Base-by-base conservation (phyloP, 2,113 vertebrate species). In the Entelurus aequoreus region DNA sequence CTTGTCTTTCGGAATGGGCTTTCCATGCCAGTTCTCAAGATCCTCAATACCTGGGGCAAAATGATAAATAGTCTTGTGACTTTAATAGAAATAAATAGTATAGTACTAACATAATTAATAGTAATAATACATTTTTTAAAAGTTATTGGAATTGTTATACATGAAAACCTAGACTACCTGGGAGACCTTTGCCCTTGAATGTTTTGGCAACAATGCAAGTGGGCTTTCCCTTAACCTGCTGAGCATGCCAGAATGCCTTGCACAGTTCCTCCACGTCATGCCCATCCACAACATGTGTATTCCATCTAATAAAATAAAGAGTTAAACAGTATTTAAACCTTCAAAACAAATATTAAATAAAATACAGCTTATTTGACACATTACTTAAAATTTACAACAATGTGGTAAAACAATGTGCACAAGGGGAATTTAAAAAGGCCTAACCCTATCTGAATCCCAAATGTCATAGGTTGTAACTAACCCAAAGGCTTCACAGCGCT, bases 401-500 rank as follows among this genome's bases (percentile, higher is more conserved):
- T 48, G 48, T 13, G 48, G 5, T 48, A n/a, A n/a, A 48, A n/a
- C 15, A n/a, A 48, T 48, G 48, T n/a, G 15, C 48, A 48, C 6
- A 42, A 8, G 3, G 3, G 10, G 42, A 46, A 46, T 46, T 28
- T 8, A 42, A 42, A 42, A 42, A 42, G 10, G 40, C 4, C 10
- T 3, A 42, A 42, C 7, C 8, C 7, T 42, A 42, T 40, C 38
- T 40, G 38, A 8, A 40, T 40, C 38, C 1, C 3, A 8, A 8
- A 2, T 9, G 40, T 42, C 42, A 8, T 7, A 28, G 44, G 21
- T 8, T 6, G 1, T 15, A 4, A 79, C 88, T 73, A 75, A 95
- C 94, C 94, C 94, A 5, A 96, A 95, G n/a, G 90, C 91, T 83
- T 95, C 90, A 2, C 90, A 94, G 68, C 92, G 93, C 56, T 91